These are phyloP conservation scores for Platyura marginata DNA, from an alignment of 1,140 invertebrate genomes.

Conservation along the genomic window DNA sequence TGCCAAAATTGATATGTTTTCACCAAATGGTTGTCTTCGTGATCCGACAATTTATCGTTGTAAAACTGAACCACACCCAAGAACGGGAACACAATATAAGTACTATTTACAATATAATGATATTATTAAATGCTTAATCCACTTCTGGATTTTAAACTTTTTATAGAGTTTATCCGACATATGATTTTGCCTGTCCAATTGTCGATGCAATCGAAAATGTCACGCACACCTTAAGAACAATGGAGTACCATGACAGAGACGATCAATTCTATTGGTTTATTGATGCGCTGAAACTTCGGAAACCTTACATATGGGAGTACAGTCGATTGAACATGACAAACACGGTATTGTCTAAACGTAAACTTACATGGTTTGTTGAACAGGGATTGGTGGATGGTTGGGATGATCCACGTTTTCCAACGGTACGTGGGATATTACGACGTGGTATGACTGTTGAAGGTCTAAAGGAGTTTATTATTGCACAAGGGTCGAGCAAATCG, in stretches of 20 bases:
- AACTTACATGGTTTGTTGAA: conserved; percentile 94
- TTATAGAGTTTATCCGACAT: conserved; percentile 93
- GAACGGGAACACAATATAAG: conserved; percentile 93
- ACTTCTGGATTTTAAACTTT: conserved; percentile 6
- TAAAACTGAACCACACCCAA: conserved; percentile 83
- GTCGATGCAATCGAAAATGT: conserved; percentile 95
- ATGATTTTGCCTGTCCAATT: conserved; percentile 99
- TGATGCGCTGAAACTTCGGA: conserved; percentile 66
- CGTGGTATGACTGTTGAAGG: conserved; percentile 96
- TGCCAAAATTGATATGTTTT: conserved; percentile 96
- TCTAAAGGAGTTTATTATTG: conserved; percentile 92
- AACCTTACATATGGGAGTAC: conserved; percentile 92
- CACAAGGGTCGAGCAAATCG: conserved; percentile 94
- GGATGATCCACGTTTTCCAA: conserved; percentile 98
- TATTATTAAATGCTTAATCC: conserved; percentile 4
- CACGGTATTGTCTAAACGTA: conserved; percentile 92
- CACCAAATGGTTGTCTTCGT: conserved; percentile 87
- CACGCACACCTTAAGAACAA: conserved; percentile 92
- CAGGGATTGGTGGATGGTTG: conserved; percentile 89
- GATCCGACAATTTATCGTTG: conserved; percentile 99
- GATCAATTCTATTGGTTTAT: conserved; percentile 96
- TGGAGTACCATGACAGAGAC: conserved; percentile 97
- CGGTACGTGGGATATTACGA: conserved; percentile 87
- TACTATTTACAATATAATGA: conserved; percentile 17
- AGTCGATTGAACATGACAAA: conserved; percentile 92